Percentiles rank a stretch among this genome's conserved stretches.
Conservation (phyloP, 2,113 vertebrate species). For the Macrotus californicus region DNA sequence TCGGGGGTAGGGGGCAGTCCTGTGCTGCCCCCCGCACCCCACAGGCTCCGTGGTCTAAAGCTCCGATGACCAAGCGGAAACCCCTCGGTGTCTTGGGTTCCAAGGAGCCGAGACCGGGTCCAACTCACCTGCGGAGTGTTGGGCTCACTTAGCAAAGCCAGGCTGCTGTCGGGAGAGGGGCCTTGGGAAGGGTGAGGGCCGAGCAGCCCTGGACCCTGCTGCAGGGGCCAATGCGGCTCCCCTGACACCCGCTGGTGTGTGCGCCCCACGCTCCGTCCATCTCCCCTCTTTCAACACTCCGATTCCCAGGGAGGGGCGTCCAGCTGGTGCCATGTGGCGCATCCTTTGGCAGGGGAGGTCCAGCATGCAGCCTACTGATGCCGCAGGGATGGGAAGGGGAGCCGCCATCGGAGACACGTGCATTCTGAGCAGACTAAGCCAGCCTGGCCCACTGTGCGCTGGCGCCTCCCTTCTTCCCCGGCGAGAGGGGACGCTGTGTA, state of each 20-base stretch:
- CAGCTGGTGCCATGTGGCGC: too few relatives aligned
- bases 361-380: too few relatives aligned
- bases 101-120: neutral
- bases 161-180: accelerated
- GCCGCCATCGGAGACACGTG: too few relatives aligned
- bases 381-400: neutral
- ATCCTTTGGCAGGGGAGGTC: neutral
- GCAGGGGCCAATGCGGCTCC: neutral
- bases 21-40: too few relatives aligned
- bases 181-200: neutral
- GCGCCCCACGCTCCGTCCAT: too few relatives aligned
- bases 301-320: neutral
- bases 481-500: accelerated
- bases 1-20: too few relatives aligned
- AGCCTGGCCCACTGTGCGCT: too few relatives aligned
- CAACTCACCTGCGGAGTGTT: neutral
- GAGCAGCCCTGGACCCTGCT: too few relatives aligned
- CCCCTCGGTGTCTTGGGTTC: neutral
- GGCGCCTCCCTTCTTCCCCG: neutral
- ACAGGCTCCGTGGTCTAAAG: too few relatives aligned
- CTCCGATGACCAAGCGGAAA: too few relatives aligned
- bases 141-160: neutral
- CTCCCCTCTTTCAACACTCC: neutral
- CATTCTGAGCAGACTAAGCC: neutral
- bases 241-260: too few relatives aligned